Evolutionary conservation across 2,888 invertebrate genomes (phyloP).

Genomic region (Mythimna ferrago): DNA sequence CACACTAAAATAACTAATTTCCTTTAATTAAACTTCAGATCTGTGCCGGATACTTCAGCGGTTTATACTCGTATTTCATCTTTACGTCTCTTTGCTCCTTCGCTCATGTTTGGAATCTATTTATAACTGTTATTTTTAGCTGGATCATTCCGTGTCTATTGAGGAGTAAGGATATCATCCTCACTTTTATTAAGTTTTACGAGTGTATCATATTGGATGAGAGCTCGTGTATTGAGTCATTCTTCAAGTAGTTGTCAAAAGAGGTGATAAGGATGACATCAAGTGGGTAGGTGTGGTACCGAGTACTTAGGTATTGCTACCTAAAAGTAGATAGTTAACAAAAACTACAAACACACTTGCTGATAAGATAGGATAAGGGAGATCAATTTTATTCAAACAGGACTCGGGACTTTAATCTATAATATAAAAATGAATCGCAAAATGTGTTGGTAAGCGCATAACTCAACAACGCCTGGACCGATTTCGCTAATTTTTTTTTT

Average conservation of each 20-base stretch:
- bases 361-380: conserved; percentile 10
- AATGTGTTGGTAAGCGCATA: no score
- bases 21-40: conserved; percentile 52
- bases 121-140: conserved; percentile 9
- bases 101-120: background rate
- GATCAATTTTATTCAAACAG: background rate
- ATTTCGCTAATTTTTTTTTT: no score
- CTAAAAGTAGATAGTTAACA: background rate
- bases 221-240: conserved; percentile 8
- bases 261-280: conserved; percentile 22
- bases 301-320: background rate
- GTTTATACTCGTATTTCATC: conserved; percentile 36
- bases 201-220: background rate
- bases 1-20: conserved; percentile 50
- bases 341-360: background rate
- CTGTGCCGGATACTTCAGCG: conserved; percentile 38
- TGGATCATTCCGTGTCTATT: background rate
- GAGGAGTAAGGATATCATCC: background rate
- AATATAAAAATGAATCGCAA: no score
- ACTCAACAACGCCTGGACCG: no score
- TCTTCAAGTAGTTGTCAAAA: conserved; percentile 8
- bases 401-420: background rate
- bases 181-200: background rate
- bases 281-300: background rate
- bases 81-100: conserved; percentile 28